Evolutionary conservation across 1,140 invertebrate genomes (phyloP).

Genomic region (Macrobrachium nipponense): DNA sequence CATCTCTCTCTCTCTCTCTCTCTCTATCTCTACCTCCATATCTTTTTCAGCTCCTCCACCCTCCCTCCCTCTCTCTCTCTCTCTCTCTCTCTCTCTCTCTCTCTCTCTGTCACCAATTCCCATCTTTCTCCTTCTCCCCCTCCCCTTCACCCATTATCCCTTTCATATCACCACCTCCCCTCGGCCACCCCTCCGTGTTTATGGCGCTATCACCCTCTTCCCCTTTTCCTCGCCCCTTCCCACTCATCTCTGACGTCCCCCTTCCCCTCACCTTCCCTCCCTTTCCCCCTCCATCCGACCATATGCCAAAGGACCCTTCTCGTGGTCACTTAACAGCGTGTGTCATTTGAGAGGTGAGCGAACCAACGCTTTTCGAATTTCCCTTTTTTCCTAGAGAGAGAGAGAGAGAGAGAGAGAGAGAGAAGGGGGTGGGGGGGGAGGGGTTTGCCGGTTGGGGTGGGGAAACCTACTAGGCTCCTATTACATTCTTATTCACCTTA

Average conservation of each 20-base stretch:
- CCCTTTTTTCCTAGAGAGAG: neutral
- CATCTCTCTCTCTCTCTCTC: conserved; percentile 29
- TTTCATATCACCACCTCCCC: neutral
- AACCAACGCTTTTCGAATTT: conserved; percentile 9
- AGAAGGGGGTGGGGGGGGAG: too few relatives aligned
- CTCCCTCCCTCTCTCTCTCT: neutral
- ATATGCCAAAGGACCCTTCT: conserved; percentile 32
- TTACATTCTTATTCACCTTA: too few relatives aligned
- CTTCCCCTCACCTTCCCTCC: neutral
- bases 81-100: neutral
- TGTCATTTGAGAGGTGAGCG: conserved; percentile 55
- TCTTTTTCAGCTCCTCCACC: neutral
- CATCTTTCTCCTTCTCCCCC: too few relatives aligned
- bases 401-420: too few relatives aligned
- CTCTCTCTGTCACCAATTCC: neutral
- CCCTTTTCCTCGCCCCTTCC: neutral
- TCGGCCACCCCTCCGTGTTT: conserved; percentile 4
- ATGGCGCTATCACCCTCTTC: conserved; percentile 10
- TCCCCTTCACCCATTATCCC: too few relatives aligned
- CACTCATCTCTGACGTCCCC: too few relatives aligned
- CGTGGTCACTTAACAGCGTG: conserved; percentile 50
- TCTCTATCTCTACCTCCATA: neutral
- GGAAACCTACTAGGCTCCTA: too few relatives aligned
- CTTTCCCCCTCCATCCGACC: conserved; percentile 1
- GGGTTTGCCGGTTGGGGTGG: too few relatives aligned